Percentiles rank a stretch among this genome's conserved stretches.
These are phyloP conservation scores for Elachura formosa DNA, from an alignment of 2,113 vertebrate species.

Conservation along the genomic window DNA sequence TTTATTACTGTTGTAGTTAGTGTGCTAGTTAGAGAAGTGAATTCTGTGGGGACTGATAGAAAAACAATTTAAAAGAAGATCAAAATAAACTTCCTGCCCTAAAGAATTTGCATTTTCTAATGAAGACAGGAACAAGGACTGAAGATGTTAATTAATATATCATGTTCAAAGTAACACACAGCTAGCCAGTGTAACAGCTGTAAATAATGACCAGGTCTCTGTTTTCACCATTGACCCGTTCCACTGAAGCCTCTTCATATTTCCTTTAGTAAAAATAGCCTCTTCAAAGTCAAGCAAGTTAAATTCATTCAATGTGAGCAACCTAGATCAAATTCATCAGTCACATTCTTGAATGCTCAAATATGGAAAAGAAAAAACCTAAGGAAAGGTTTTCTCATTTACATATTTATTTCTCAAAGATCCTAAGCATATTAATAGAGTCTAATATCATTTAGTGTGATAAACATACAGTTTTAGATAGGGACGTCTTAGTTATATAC, in stretches of 20 bases:
- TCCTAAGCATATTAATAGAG: background rate
- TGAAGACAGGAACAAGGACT: background rate
- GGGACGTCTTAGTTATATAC: background rate
- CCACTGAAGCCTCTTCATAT: background rate
- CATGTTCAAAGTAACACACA: background rate
- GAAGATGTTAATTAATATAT: background rate
- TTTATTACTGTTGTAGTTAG: background rate
- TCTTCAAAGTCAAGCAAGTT: background rate
- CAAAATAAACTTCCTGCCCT: background rate
- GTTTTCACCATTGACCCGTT: background rate
- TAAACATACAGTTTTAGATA: background rate
- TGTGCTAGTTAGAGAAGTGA: background rate
- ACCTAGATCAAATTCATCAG: background rate
- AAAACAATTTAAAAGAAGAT: background rate
- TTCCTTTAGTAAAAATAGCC: background rate
- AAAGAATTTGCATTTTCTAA: background rate
- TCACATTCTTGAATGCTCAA: background rate
- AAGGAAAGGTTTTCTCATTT: background rate
- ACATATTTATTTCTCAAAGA: background rate
- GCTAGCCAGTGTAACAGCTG: background rate
- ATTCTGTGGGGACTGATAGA: background rate
- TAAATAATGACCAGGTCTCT: background rate
- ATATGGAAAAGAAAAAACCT: background rate
- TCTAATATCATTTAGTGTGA: background rate
- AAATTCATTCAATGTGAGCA: background rate